phyloP scores from a whole-genome alignment of 2,888 invertebrate species.

The Dryadula phaetusa region DNA sequence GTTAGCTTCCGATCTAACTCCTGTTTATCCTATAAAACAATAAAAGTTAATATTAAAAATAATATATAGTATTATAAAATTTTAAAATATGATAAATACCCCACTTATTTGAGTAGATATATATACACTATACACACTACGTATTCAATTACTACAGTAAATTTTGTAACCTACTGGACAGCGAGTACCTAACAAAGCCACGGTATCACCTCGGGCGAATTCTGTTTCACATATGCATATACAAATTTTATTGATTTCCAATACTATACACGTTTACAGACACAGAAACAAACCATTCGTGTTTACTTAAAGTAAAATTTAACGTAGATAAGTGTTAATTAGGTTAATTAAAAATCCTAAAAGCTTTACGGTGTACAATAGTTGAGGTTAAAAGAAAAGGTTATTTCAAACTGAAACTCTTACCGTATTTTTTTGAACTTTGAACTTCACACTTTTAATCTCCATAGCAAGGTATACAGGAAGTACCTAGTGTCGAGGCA shows the following conservation, averaged over 20 bases:
- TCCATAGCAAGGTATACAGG: too few species aligned
- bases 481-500: too few species aligned
- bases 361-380: neutral
- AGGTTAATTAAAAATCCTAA: conserved; percentile 9
- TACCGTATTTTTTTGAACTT: too few species aligned
- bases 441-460: too few species aligned
- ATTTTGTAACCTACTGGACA: neutral
- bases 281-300: neutral
- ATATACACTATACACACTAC: neutral
- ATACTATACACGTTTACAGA: neutral
- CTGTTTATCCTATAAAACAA: too few species aligned
- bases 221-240: neutral
- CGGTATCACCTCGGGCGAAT: conserved; percentile 1
- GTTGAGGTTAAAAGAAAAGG: neutral
- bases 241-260: conserved; percentile 5
- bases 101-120: too few species aligned
- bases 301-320: neutral
- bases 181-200: neutral
- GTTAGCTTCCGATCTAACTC: too few species aligned
- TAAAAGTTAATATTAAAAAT: too few species aligned
- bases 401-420: neutral
- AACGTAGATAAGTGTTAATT: neutral
- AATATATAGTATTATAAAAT: too few species aligned
- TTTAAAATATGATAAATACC: too few species aligned
- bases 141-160: neutral